phyloP scores from a whole-genome alignment of 2,888 invertebrate genomes.

The Acholoe squamosa region DNA sequence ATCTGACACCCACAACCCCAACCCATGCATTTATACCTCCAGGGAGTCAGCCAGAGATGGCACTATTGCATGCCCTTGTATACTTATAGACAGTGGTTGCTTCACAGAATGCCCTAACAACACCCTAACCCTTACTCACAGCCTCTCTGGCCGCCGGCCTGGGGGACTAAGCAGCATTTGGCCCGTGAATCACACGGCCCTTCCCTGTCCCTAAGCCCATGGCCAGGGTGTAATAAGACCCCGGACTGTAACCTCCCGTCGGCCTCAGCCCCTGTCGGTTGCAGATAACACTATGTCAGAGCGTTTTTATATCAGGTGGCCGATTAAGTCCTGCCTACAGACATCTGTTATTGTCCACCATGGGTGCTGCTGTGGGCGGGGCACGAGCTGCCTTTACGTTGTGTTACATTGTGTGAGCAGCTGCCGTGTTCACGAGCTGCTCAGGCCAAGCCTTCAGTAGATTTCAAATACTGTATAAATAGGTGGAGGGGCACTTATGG shows the following conservation, averaged over 20 bases:
- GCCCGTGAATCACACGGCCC: conserved; percentile 3
- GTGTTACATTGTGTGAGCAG: too few species aligned
- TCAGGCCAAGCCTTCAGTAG: too few species aligned
- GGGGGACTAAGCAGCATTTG: not conserved
- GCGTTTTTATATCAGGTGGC: too few species aligned
- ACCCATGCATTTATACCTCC: not conserved
- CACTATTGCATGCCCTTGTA: not conserved
- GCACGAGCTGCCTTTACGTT: too few species aligned
- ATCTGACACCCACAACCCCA: not conserved
- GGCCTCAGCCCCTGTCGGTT: not conserved
- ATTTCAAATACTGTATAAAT: too few species aligned
- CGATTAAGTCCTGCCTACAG: too few species aligned
- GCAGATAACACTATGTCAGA: not conserved
- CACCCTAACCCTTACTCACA: not conserved
- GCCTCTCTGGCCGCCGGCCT: not conserved
- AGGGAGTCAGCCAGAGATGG: not conserved
- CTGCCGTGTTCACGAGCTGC: too few species aligned
- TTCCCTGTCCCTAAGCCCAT: not conserved
- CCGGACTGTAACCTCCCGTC: not conserved
- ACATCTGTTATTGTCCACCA: too few species aligned
- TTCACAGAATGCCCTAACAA: not conserved
- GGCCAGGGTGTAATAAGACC: not conserved
- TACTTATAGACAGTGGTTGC: not conserved
- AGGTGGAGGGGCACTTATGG: too few species aligned
- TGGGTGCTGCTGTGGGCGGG: too few species aligned